phyloP scores from a whole-genome alignment of 2,113 vertebrate genomes.

The Podarcis muralis region DNA sequence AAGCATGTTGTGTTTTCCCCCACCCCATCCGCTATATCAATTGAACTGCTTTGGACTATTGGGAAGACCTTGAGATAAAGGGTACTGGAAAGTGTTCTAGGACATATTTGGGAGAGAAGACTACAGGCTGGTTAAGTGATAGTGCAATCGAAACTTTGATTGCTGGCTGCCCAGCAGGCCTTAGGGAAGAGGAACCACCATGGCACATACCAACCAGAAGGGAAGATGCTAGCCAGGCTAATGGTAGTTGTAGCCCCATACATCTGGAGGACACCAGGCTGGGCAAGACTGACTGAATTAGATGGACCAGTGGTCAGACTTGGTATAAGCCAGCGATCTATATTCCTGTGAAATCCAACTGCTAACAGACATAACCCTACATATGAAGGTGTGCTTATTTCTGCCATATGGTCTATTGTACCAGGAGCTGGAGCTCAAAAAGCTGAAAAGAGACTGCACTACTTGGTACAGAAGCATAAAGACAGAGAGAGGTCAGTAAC shows the following conservation, averaged over 20 bases:
- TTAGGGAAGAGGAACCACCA: too few relatives aligned
- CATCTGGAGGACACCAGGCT: neutral
- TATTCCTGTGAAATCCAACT: neutral
- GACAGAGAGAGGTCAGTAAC: neutral
- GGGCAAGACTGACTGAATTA: neutral
- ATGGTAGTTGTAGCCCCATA: too few relatives aligned
- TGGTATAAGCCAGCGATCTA: neutral
- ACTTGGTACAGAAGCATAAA: conserved; percentile 3
- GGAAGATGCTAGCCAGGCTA: too few relatives aligned
- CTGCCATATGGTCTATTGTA: fast-evolving
- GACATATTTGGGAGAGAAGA: too few relatives aligned
- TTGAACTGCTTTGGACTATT: neutral
- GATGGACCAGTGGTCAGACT: neutral
- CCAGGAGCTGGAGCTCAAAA: conserved; percentile 3
- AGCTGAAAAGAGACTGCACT: conserved; percentile 39
- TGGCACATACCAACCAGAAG: too few relatives aligned
- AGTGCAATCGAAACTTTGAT: too few relatives aligned
- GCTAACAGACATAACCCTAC: conserved; percentile 17
- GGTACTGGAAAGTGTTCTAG: neutral
- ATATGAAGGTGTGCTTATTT: conserved; percentile 5
- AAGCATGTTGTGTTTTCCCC: neutral
- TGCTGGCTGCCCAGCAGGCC: too few relatives aligned
- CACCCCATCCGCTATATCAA: neutral
- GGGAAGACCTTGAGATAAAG: neutral
- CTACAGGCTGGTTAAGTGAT: too few relatives aligned